phyloP scores from a whole-genome alignment of 2,113 vertebrate species.

The Pedionomus torquatus region DNA sequence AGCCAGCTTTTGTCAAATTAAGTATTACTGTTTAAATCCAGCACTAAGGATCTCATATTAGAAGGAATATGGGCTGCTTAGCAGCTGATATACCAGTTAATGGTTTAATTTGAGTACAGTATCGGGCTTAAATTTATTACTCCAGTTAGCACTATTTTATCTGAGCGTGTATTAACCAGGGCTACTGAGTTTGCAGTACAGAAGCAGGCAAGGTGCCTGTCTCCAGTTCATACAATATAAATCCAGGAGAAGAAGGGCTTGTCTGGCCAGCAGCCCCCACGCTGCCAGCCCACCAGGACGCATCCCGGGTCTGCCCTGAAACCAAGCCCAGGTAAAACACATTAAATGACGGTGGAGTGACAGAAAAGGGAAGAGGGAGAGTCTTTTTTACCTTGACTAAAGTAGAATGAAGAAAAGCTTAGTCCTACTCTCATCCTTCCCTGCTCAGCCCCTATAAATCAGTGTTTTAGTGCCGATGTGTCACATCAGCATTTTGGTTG shows the following conservation, averaged over 20 bases:
- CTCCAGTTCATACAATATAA: rapidly evolving
- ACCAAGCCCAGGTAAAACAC: not conserved
- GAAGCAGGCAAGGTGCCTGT: not conserved
- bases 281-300: not conserved
- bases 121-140: not conserved
- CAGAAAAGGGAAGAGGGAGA: not conserved
- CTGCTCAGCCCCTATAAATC: not conserved
- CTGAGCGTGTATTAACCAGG: not conserved
- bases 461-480: not conserved
- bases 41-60: not conserved
- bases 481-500: rapidly evolving
- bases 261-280: not conserved
- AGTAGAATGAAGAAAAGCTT: not conserved
- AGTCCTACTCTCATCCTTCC: not conserved
- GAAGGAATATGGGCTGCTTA: not conserved
- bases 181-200: not conserved
- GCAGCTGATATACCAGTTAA: not conserved
- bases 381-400: not conserved
- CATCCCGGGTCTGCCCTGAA: not conserved
- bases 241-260: not conserved
- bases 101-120: not conserved
- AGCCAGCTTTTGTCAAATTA: not conserved
- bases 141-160: not conserved
- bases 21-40: not conserved
- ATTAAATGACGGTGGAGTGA: not conserved